Base-by-base conservation (phyloP, 2,888 invertebrate genomes). In the Cremastobaeus sp. region DNA sequence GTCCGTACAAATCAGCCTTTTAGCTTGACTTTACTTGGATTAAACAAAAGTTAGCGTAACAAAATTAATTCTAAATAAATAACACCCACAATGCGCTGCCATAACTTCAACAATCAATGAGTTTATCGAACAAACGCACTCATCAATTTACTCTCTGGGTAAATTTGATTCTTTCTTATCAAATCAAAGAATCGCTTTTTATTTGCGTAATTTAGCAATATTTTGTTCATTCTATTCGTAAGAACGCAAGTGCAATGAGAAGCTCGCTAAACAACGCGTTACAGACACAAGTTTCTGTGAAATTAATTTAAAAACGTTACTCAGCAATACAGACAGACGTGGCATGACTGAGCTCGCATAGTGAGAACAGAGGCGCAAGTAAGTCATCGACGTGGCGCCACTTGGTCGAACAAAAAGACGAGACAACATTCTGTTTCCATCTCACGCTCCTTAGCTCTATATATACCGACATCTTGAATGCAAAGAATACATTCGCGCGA, bases 41-140 rank as follows among this genome's bases (percentile, higher is more conserved):
- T 65, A 65, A 65, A 21, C 41, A 65, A 37, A 47, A 55, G 37
- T 55, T 65, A 50, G 32, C 15, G 34, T 54, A 64, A 64, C 64
- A 62, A 50, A 41, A 52, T 62, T 50, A 62, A 48, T 48, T 39
- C n/a, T 25, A 11, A 59, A 48, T 60, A 60, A 60, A 60, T 39
- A 30, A 32, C 30, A 14, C 11, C 35, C 25, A 12, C n/a, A 48
- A 60, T 47, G 21, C 47, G 12, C 12, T 8, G 12, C 47, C 15
- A 45, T 34, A 43, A 35, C 45, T 47, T 39, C 20, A 6, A 28
- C 39, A 39, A 39, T 52, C 25, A 37, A 52, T 52, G 35, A n/a
- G n/a, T n/a, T n/a, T n/a, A n/a, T n/a, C n/a, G n/a, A n/a, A n/a
- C n/a, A n/a, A n/a, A 15, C 37, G 25, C 21, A 59, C 35, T 47